Percentiles rank a stretch among this genome's conserved stretches.
These are phyloP conservation scores for Theristicus caerulescens DNA, from an alignment of 2,113 vertebrate genomes.

Conservation along the genomic window DNA sequence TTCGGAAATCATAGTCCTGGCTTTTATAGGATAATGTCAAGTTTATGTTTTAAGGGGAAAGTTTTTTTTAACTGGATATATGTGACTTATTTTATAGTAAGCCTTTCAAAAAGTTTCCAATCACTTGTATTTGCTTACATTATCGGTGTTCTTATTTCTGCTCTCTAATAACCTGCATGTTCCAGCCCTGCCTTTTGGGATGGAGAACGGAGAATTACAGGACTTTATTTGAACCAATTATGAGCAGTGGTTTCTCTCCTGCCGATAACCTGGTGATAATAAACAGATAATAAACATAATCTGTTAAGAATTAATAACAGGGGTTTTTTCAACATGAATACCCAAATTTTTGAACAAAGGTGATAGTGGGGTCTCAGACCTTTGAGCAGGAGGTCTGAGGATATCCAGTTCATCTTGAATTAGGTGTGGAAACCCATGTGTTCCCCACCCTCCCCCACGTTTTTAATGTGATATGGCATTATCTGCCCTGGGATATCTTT, in stretches of 20 bases:
- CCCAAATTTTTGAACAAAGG: not conserved
- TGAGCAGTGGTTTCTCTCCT: not conserved
- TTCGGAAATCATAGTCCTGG: not conserved
- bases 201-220: not conserved
- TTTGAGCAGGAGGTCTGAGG: not conserved
- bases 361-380: not conserved
- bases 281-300: not conserved
- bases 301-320: not conserved
- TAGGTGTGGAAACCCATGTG: not conserved
- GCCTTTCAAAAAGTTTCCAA: not conserved
- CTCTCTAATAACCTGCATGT: not conserved
- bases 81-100: not conserved
- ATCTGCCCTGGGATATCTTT: not conserved
- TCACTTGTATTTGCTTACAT: not conserved
- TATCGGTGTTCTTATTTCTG: not conserved
- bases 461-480: not conserved
- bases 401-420: not conserved
- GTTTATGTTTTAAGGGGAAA: not conserved
- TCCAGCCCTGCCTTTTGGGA: not conserved
- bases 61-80: not conserved
- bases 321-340: not conserved
- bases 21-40: not conserved
- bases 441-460: not conserved
- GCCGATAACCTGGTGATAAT: not conserved
- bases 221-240: not conserved